phyloP scores from a whole-genome alignment of 2,113 vertebrate species.

The Aramus guarauna region DNA sequence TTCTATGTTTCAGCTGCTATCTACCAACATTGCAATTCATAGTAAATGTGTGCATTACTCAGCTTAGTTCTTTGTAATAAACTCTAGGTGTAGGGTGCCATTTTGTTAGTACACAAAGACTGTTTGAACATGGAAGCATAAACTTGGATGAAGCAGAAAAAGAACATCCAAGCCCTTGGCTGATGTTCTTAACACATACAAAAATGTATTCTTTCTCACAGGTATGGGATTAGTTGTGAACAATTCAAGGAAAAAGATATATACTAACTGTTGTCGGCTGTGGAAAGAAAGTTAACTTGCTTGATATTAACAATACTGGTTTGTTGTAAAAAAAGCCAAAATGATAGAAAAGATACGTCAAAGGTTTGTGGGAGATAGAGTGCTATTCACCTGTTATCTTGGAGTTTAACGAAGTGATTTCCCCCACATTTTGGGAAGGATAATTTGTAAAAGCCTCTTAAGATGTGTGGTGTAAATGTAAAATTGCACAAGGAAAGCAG shows the following conservation, averaged over 20 bases:
- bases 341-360: not conserved
- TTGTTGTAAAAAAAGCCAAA: not conserved
- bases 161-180: not conserved
- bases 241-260: not conserved
- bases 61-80: not conserved
- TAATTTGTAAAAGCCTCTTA: constrained; percentile 34
- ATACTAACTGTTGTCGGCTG: not conserved
- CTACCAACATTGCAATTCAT: not conserved
- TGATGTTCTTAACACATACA: not conserved
- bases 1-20: not conserved
- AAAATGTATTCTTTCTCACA: not conserved
- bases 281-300: not conserved
- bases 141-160: not conserved
- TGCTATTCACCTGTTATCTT: not conserved
- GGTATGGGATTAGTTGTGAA: not conserved
- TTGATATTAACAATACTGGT: not conserved
- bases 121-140: not conserved
- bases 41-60: not conserved
- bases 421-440: not conserved
- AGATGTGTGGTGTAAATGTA: not conserved
- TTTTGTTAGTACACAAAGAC: not conserved
- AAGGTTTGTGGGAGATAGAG: not conserved
- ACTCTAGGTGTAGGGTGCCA: not conserved
- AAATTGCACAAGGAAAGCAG: constrained; percentile 31
- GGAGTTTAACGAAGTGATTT: constrained; percentile 5